Evolutionary conservation across 2,113 vertebrate species (phyloP).

Genomic region (Dendrocopos noguchii): DNA sequence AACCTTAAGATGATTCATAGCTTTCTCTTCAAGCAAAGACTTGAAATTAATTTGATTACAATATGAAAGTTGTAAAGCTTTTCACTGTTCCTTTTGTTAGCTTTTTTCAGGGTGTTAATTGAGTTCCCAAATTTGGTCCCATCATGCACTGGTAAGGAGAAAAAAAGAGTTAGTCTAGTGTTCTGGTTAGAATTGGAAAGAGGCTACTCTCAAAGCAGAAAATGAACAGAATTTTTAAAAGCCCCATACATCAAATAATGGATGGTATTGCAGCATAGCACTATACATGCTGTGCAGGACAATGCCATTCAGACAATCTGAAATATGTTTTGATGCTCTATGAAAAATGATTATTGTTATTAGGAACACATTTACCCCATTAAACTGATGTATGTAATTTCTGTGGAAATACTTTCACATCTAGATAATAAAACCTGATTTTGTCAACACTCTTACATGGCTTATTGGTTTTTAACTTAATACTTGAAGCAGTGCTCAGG

Average conservation of each 20-base stretch:
- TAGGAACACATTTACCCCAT: neutral
- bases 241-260: neutral
- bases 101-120: conserved; percentile 34
- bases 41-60: neutral
- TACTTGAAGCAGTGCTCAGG: neutral
- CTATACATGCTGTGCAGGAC: neutral
- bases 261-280: neutral
- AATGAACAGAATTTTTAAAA: neutral
- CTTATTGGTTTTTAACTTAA: neutral
- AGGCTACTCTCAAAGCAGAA: neutral
- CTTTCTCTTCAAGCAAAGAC: neutral
- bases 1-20: neutral
- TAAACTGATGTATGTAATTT: neutral
- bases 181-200: neutral
- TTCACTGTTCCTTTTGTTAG: neutral
- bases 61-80: neutral
- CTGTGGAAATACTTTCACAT: neutral
- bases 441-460: neutral
- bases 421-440: neutral
- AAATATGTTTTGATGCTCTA: neutral
- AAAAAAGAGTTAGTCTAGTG: neutral
- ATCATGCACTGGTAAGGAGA: neutral
- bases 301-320: neutral
- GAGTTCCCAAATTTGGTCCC: neutral
- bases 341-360: neutral